Percentiles rank a stretch among this genome's conserved stretches.
Evolutionary conservation across 2,797 vertebrate species (phyloP).

Genomic region (Sebastes aleutianus): DNA sequence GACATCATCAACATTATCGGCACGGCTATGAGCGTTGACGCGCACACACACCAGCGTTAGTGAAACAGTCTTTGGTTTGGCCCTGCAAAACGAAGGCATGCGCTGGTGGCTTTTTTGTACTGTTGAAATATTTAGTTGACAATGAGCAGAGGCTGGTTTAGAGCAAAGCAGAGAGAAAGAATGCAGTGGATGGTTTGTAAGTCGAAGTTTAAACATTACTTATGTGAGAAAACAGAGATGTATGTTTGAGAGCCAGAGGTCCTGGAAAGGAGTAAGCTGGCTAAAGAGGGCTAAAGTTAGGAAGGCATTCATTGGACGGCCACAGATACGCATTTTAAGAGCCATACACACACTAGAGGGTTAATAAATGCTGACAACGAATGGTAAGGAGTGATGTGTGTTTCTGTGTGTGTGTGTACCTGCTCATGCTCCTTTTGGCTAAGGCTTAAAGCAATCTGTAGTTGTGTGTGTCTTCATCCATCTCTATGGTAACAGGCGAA

Average conservation of each 20-base stretch:
- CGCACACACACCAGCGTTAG: background rate
- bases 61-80: constrained; percentile 16
- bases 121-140: constrained; percentile 31
- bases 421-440: constrained; percentile 85
- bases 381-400: background rate
- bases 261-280: background rate
- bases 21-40: background rate
- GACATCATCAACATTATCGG: constrained; percentile 58
- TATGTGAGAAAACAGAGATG: background rate
- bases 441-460: constrained; percentile 84
- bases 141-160: background rate
- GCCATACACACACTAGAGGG: background rate
- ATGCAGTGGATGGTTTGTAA: background rate
- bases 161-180: background rate
- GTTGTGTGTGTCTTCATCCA: constrained; percentile 85
- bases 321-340: background rate
- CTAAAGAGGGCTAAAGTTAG: background rate
- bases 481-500: constrained; percentile 80
- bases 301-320: background rate
- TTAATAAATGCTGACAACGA: constrained; percentile 2
- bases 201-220: background rate
- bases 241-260: background rate
- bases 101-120: constrained; percentile 11
- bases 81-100: background rate
- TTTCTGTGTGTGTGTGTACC: constrained; percentile 70